These are phyloP conservation scores for Tetrax tetrax DNA, from an alignment of 2,113 vertebrate genomes.

Conservation along the genomic window DNA sequence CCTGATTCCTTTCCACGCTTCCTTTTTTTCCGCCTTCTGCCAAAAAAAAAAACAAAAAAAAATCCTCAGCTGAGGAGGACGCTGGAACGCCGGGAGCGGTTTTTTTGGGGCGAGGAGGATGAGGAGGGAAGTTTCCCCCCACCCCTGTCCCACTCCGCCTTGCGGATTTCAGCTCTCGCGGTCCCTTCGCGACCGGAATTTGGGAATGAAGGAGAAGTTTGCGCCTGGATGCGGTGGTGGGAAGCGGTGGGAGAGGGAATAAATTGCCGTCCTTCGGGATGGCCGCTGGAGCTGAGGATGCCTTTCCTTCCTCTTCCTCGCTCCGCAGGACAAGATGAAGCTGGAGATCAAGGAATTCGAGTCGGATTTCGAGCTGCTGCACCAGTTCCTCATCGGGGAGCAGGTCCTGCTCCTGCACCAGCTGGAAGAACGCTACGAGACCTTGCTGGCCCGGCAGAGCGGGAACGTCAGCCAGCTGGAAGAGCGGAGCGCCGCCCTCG, in stretches of 20 bases:
- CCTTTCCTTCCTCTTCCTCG: too few relatives aligned
- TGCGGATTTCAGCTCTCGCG: neutral
- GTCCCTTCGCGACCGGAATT: neutral
- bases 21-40: neutral
- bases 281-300: accelerated
- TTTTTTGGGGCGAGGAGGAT: too few relatives aligned
- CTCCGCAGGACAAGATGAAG: constrained; percentile 71
- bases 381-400: constrained; percentile 75
- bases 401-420: constrained; percentile 73
- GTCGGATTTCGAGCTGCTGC: constrained; percentile 73
- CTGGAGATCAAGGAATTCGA: constrained; percentile 73
- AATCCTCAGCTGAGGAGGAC: too few relatives aligned
- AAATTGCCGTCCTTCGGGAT: accelerated
- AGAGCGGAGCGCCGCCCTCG: constrained; percentile 61
- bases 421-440: constrained; percentile 71
- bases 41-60: too few relatives aligned
- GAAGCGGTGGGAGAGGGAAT: neutral
- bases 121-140: neutral
- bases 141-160: too few relatives aligned
- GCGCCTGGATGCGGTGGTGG: accelerated
- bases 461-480: constrained; percentile 45
- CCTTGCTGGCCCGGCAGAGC: constrained; percentile 57
- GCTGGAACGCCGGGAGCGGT: too few relatives aligned
- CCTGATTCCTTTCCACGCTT: accelerated
- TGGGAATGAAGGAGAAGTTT: too few relatives aligned